Evolutionary conservation across 1,140 invertebrate species (phyloP), one percentile per base, ranked within the genome.

Genomic region (Olivierus martensii): DNA sequence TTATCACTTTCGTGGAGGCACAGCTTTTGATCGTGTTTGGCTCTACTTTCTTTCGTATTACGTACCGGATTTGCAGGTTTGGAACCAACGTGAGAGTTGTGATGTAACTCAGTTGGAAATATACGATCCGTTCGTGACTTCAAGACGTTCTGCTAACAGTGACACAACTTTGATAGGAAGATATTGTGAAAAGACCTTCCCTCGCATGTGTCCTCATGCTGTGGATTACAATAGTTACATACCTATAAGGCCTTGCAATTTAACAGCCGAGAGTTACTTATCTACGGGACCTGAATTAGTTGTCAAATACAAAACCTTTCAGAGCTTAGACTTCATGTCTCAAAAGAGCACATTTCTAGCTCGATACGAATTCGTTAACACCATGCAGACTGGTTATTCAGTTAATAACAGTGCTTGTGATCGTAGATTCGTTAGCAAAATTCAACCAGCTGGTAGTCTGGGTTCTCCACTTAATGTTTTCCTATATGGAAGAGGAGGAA

Each of bases 1-100:
- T 14, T 90, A 88, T 66, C 83, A 87, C 62, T 78, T 89, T 62
- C 79, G 82, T 58, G 83, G 82, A n/a, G 78, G 79, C 42, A 21
- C 35, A 18, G 69, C 75, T 15, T 80, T 79, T 45, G 83, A 87
- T 67, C 79, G 82, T 39, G 82, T 89, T 0, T 89, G 86, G 87
- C 73, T 90, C 53, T 87, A 85, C 1, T 79, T 89, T 44, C 72
- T 87, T 3, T 57, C 55, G 12, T 59, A 57, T 39, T 47, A 51
- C 18, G 51, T 59, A 21, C 51, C 52, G 28, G 58, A 59, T 41
- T 39, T 55, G 1, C 51, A 59, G 18, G 51, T 47, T 1, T 59
- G 55, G 55, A 43, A 55, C 7, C 46, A 57, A 9, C 17, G 19
- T 12, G 58, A 59, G 39, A 47, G 48, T 17, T 59, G 58, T 28